Percentiles rank a stretch among this genome's conserved stretches.
Evolutionary conservation across 2,888 invertebrate genomes (phyloP).

Genomic region (Agrochola macilenta): DNA sequence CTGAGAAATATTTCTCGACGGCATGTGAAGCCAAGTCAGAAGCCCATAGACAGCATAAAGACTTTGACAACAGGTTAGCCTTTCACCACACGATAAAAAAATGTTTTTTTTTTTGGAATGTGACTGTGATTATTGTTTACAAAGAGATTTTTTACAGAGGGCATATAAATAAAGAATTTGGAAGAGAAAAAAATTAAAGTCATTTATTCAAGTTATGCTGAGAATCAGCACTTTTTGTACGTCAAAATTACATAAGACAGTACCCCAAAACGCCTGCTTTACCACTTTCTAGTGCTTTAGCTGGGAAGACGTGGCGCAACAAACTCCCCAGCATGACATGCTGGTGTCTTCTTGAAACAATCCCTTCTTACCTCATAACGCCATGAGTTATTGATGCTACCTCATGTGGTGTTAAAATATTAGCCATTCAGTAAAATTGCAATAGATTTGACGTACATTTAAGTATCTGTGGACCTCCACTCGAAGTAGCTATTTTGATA

Average conservation of each 20-base stretch:
- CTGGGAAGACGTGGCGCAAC: neutral
- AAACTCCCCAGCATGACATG: neutral
- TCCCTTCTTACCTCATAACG: neutral
- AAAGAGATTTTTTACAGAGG: neutral
- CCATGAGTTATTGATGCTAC: neutral
- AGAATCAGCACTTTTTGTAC: too few relatives aligned
- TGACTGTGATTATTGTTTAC: neutral
- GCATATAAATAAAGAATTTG: neutral
- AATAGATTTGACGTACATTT: too few relatives aligned
- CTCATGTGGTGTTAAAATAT: neutral
- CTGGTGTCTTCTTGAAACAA: neutral
- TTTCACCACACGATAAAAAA: too few relatives aligned
- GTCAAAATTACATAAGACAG: too few relatives aligned
- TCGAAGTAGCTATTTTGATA: too few relatives aligned
- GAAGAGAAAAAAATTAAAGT: neutral
- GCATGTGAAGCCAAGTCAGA: too few relatives aligned
- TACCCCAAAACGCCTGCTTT: neutral
- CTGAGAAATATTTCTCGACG: too few relatives aligned
- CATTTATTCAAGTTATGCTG: too few relatives aligned
- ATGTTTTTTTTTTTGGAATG: neutral
- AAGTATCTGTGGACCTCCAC: too few relatives aligned
- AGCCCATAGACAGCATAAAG: too few relatives aligned
- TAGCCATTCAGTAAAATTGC: neutral
- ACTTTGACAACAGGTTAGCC: too few relatives aligned
- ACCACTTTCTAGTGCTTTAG: neutral